Conservation (phyloP, 2,113 vertebrate species). For the Cygnus buccinator region DNA sequence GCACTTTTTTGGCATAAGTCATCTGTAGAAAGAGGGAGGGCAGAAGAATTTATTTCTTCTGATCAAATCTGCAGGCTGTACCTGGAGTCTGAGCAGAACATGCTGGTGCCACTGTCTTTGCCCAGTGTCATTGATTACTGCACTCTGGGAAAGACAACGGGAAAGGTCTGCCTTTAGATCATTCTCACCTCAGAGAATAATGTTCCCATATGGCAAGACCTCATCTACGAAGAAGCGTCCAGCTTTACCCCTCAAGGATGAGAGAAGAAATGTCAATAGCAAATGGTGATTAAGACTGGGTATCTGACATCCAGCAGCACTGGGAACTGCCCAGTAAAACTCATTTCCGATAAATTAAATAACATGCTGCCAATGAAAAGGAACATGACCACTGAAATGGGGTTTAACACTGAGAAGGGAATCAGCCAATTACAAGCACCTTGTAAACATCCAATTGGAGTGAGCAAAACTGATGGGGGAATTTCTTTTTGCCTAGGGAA, state of each 20-base stretch:
- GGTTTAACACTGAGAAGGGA: neutral
- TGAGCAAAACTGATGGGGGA: neutral
- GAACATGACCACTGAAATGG: neutral
- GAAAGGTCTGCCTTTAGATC: neutral
- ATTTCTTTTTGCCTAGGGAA: conserved; percentile 31
- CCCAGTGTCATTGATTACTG: neutral
- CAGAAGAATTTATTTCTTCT: neutral
- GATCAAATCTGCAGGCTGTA: neutral
- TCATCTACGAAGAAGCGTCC: neutral
- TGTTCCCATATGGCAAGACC: neutral
- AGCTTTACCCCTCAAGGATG: neutral
- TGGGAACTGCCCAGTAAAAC: conserved; percentile 17
- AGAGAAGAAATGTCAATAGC: neutral
- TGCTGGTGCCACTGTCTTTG: neutral
- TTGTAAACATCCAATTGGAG: conserved; percentile 13
- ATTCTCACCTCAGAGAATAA: neutral
- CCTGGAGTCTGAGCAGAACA: neutral
- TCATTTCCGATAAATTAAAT: conserved; percentile 6
- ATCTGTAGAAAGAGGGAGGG: neutral
- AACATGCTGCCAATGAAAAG: neutral
- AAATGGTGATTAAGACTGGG: neutral
- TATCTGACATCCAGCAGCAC: neutral
- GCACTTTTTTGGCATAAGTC: neutral
- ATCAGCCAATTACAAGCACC: neutral
- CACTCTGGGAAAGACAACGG: neutral